Evolutionary conservation across 2,797 vertebrate genomes (phyloP).

Genomic region (Danio kyathit): DNA sequence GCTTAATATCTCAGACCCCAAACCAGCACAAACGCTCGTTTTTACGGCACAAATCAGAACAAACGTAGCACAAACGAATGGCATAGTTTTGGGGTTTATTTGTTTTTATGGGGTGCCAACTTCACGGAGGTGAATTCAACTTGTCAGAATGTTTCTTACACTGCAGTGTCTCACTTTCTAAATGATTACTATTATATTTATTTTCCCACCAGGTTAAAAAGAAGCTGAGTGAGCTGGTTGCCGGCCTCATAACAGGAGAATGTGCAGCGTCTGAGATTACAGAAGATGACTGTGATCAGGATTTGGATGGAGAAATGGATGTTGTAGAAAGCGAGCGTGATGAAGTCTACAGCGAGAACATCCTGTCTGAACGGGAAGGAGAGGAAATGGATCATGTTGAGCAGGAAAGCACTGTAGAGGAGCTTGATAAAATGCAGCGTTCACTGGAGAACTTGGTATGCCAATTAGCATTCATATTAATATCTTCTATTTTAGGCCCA

Average conservation of each 20-base stretch:
- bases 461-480: background rate
- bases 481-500: slow-evolving; percentile 25
- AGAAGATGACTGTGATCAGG: slow-evolving; percentile 17
- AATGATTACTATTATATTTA: too few species aligned
- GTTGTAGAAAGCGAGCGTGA: slow-evolving; percentile 3
- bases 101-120: too few species aligned
- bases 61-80: too few species aligned
- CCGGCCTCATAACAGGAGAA: slow-evolving; percentile 58
- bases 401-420: slow-evolving; percentile 32
- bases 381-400: slow-evolving; percentile 37
- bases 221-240: slow-evolving; percentile 58
- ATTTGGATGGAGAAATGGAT: slow-evolving; percentile 20
- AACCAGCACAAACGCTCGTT: too few species aligned
- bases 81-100: too few species aligned
- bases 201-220: slow-evolving; percentile 55
- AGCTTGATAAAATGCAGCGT: slow-evolving; percentile 49
- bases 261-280: slow-evolving; percentile 41
- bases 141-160: too few species aligned
- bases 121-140: too few species aligned
- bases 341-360: slow-evolving; percentile 8
- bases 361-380: background rate
- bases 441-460: slow-evolving; percentile 57
- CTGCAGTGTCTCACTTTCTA: too few species aligned
- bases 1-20: too few species aligned
- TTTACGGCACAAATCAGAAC: too few species aligned